Conservation (phyloP, 1,140 invertebrate species). For the Anoplophora glabripennis region DNA sequence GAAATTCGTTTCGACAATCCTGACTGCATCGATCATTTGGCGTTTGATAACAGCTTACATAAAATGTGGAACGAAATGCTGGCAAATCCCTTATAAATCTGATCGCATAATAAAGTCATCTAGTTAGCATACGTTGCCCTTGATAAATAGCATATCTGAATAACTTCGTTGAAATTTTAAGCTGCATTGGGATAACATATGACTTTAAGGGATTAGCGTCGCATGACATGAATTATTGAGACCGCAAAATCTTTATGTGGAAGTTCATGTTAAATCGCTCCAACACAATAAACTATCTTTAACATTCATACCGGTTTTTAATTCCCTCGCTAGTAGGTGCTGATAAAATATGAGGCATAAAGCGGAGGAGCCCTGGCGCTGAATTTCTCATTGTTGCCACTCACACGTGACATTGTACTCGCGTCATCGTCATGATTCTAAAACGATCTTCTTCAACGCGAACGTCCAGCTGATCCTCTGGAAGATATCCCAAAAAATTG, state of each 20-base stretch:
- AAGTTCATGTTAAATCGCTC: constrained; percentile 38
- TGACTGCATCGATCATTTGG: not conserved
- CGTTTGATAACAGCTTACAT: constrained; percentile 10
- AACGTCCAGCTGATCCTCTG: too few species aligned
- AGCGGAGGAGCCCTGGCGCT: constrained; percentile 20
- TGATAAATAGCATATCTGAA: constrained; percentile 33
- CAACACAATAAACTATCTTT: constrained; percentile 39
- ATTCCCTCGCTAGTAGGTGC: constrained; percentile 27
- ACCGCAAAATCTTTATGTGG: constrained; percentile 35
- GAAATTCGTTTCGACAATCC: too few species aligned
- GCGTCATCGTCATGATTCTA: too few species aligned
- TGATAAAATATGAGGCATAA: constrained; percentile 28
- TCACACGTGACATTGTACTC: constrained; percentile 11
- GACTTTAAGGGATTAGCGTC: constrained; percentile 35
- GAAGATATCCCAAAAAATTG: too few species aligned
- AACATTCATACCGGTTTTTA: constrained; percentile 38
- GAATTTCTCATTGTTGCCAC: constrained; percentile 16
- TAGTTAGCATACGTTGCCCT: constrained; percentile 32
- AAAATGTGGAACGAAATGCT: not conserved
- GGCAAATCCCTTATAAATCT: too few species aligned
- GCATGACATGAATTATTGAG: constrained; percentile 27
- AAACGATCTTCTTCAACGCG: too few species aligned
- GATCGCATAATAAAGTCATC: constrained; percentile 34
- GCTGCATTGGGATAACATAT: constrained; percentile 30
- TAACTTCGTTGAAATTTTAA: constrained; percentile 37